Conservation (phyloP, 2,888 invertebrate species). For the Oxystoma pomonae region DNA sequence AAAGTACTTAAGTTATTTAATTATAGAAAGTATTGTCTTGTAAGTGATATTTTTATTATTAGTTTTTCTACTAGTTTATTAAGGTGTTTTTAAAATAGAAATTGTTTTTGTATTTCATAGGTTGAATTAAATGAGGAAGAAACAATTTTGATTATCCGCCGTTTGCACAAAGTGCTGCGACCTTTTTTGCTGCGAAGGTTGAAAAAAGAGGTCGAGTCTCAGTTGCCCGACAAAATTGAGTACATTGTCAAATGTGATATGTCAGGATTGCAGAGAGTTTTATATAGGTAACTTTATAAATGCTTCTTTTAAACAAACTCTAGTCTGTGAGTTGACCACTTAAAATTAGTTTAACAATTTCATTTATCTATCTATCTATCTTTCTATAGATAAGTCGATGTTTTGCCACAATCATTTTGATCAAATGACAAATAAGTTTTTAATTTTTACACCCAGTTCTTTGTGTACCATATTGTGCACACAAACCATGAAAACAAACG, state of each 20-base stretch:
- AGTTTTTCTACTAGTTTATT: conserved; percentile 91
- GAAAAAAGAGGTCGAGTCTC: conserved; percentile 99
- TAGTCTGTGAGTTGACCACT: too few relatives aligned
- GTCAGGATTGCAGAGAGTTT: conserved; percentile 91
- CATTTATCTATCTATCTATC: too few relatives aligned
- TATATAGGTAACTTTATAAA: conserved; percentile 67
- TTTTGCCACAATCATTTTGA: too few relatives aligned
- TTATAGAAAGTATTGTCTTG: too few relatives aligned
- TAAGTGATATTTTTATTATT: conserved; percentile 48
- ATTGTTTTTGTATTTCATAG: conserved; percentile 48
- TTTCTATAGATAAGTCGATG: too few relatives aligned
- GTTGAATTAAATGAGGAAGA: conserved; percentile 99
- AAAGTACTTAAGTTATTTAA: too few relatives aligned
- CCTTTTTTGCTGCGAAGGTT: conserved; percentile 95
- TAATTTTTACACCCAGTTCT: too few relatives aligned
- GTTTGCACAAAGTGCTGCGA: conserved; percentile 96
- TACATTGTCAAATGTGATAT: conserved; percentile 99
- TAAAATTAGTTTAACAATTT: too few relatives aligned
- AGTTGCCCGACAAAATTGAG: conserved; percentile 97
- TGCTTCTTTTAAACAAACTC: too few relatives aligned
- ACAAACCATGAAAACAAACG: too few relatives aligned
- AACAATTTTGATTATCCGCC: conserved; percentile 98
- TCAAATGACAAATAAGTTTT: too few relatives aligned
- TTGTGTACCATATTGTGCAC: too few relatives aligned
- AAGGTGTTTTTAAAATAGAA: background rate